Base-by-base conservation (phyloP, 2,113 vertebrate genomes). In the Anguilla rostrata region DNA sequence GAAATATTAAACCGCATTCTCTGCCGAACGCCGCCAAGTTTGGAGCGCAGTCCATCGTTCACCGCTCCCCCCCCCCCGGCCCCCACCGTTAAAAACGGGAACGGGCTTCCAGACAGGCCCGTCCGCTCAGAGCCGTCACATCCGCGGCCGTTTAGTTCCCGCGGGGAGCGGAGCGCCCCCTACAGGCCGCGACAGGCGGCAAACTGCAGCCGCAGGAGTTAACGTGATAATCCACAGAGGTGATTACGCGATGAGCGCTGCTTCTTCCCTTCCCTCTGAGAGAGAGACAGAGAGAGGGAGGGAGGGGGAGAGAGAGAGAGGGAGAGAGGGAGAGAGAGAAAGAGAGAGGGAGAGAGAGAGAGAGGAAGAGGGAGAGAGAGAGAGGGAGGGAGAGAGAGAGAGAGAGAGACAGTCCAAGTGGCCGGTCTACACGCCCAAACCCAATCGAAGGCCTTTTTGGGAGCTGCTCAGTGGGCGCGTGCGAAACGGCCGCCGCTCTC, bases 1-100 rank as follows among this genome's bases (percentile, higher is more conserved):
- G 84, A 82, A 86, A 82, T 71, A 86, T 86, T 82, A 83, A 86
- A 82, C 80, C 34, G 60, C 57, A 86, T 86, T 86, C 56, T 49
- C 63, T 29, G 8, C 80, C 22, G 26, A 49, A 22, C 60, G 60
- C 81, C 16, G 34, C 43, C 46, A 57, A 26, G 5, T 53, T 40
- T 26, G 53, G 84, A 40, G 53, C 16, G 22, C 9, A 80, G 78
- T 29, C 78, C 75, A 60, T 75, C 75, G 11, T 57, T 46, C 78
- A 49, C 41, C 5, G 39, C 81, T 46, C n/a, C 18, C n/a, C n/a
- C n/a, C 20, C n/a, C 16, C n/a, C 18, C n/a, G 12, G 11, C 20
- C n/a, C 16, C n/a, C 20, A 18, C 18, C 81, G 34, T 46, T 83
- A 85, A 78, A 85, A 85, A 85, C 43, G 43, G 71, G 34, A 12